Percentiles rank a stretch among this genome's conserved stretches.
Evolutionary conservation across 1,140 invertebrate species (phyloP).

Genomic region (Homalodisca vitripennis): DNA sequence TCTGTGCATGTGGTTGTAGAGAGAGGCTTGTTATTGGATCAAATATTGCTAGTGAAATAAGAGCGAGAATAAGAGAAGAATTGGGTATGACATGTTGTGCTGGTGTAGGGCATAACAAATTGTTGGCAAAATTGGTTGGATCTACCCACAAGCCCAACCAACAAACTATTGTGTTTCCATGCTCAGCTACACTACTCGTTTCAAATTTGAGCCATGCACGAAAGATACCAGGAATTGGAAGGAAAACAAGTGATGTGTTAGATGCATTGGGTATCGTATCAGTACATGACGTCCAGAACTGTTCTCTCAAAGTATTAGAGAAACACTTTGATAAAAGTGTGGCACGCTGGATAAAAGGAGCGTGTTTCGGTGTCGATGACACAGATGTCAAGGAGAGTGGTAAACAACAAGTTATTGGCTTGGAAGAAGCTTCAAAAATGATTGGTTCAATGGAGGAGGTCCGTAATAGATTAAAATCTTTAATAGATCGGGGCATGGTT

Average conservation of each 20-base stretch:
- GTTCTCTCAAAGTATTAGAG: slow-evolving; percentile 56
- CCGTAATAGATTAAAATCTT: slow-evolving; percentile 61
- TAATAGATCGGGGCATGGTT: slow-evolving; percentile 65
- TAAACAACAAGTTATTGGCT: slow-evolving; percentile 65
- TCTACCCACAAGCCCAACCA: slow-evolving; percentile 74
- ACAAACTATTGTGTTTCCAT: slow-evolving; percentile 74
- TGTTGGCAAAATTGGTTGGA: slow-evolving; percentile 75
- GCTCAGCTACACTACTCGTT: slow-evolving; percentile 61
- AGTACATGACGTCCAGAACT: slow-evolving; percentile 63
- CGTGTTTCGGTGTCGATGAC: slow-evolving; percentile 69
- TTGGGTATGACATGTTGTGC: slow-evolving; percentile 76
- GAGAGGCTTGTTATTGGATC: slow-evolving; percentile 62
- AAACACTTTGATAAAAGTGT: slow-evolving; percentile 63
- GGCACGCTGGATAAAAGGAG: slow-evolving; percentile 62
- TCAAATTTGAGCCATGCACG: slow-evolving; percentile 57
- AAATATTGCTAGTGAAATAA: slow-evolving; percentile 67
- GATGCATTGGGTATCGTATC: slow-evolving; percentile 61
- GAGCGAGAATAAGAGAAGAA: slow-evolving; percentile 61
- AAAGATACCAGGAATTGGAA: slow-evolving; percentile 70
- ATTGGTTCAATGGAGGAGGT: slow-evolving; percentile 69
- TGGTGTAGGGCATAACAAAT: slow-evolving; percentile 80
- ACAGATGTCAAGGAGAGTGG: slow-evolving; percentile 66
- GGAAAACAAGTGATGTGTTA: slow-evolving; percentile 61
- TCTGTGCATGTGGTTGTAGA: slow-evolving; percentile 70
- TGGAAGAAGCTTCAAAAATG: slow-evolving; percentile 72